A percentile compares a stretch with the other conserved stretches of the same genome.
These are phyloP conservation scores for Anthoptus insignis DNA, from an alignment of 2,888 invertebrate species.

Conservation along the genomic window DNA sequence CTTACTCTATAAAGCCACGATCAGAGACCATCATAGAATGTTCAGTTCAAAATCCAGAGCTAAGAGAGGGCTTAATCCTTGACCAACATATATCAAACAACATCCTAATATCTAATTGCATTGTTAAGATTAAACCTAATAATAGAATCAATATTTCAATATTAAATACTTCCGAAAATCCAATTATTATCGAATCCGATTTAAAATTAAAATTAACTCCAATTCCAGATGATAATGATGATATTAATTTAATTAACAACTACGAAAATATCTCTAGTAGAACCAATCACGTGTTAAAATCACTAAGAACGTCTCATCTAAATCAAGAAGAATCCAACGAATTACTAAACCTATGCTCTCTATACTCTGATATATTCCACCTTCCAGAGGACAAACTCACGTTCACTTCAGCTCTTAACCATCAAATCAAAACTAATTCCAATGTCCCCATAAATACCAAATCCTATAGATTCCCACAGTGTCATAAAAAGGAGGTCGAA, in stretches of 20 bases:
- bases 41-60: conserved; percentile 36
- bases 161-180: conserved; percentile 33
- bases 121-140: conserved; percentile 24
- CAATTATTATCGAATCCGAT: conserved; percentile 21
- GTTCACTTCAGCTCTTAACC: conserved; percentile 35
- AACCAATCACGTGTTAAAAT: background rate
- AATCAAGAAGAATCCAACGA: conserved; percentile 27
- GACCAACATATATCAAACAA: conserved; percentile 16
- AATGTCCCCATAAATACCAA: conserved; percentile 43
- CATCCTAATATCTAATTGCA: conserved; percentile 28
- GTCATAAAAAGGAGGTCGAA: conserved; percentile 47
- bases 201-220: background rate
- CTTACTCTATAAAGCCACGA: conserved; percentile 29
- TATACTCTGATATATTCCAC: conserved; percentile 41
- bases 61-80: conserved; percentile 34
- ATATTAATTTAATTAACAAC: background rate
- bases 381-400: conserved; percentile 40
- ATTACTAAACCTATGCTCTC: conserved; percentile 21
- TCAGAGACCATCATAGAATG: conserved; percentile 38
- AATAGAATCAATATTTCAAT: conserved; percentile 27
- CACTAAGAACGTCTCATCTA: conserved; percentile 5
- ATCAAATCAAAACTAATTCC: conserved; percentile 41
- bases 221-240: background rate
- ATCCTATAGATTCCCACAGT: conserved; percentile 49
- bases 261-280: background rate